Conservation (phyloP, 2,888 invertebrate species). For the Sthenelais limicola region DNA sequence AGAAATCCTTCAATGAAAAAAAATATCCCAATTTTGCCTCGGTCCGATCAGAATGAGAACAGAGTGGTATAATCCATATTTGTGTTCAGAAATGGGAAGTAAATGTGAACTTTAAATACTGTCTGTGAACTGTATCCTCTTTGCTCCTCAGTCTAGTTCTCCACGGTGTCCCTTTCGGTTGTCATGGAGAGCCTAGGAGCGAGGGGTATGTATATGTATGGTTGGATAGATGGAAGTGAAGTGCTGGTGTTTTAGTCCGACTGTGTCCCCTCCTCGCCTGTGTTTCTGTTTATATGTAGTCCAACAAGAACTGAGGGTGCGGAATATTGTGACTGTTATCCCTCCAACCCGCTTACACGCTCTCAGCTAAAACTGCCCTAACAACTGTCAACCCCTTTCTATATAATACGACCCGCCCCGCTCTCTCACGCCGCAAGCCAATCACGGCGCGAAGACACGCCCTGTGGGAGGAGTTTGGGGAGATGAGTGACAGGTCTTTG, state of each 20-base stretch:
- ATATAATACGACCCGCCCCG: neutral
- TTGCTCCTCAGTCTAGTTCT: no score
- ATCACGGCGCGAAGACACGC: conserved; percentile 19
- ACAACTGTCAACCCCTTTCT: conserved; percentile 27
- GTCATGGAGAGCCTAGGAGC: neutral
- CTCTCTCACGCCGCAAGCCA: conserved; percentile 13
- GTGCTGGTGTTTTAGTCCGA: conserved; percentile 6
- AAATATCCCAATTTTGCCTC: no score
- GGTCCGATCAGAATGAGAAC: no score
- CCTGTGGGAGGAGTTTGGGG: neutral
- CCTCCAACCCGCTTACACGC: no score
- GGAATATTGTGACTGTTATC: neutral
- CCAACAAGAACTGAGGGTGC: conserved; percentile 8
- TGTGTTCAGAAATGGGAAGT: no score
- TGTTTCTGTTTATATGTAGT: no score
- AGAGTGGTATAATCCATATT: no score
- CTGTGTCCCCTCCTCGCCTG: no score
- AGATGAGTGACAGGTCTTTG: conserved; percentile 26
- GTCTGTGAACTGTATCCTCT: no score
- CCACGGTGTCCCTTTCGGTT: no score
- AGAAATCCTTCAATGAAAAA: no score
- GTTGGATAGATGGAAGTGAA: neutral
- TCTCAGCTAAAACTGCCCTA: conserved; percentile 24
- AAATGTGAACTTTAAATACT: no score
- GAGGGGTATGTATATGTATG: neutral